These are phyloP conservation scores for Apeira syringaria DNA, from an alignment of 2,888 invertebrate genomes.

Conservation along the genomic window DNA sequence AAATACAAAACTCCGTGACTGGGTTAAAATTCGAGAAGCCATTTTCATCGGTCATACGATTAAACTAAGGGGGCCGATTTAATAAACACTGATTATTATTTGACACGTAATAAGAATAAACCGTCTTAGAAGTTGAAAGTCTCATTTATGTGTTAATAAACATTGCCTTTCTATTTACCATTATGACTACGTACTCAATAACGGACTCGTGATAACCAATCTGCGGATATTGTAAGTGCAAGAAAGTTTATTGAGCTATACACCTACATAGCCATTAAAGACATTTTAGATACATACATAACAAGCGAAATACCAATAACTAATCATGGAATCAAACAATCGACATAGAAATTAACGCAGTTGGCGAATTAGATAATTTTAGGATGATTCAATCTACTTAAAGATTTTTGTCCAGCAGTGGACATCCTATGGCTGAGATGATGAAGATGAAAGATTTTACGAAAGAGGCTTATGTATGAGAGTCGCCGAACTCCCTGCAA, in stretches of 20 bases:
- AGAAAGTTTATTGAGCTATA: conserved; percentile 33
- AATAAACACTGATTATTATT: conserved; percentile 48
- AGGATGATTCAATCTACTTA: too few species aligned
- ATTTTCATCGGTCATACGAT: conserved; percentile 13
- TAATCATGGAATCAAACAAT: too few species aligned
- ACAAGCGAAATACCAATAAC: too few species aligned
- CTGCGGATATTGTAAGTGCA: conserved; percentile 39
- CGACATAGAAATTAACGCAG: too few species aligned
- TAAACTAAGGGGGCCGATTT: conserved; percentile 26
- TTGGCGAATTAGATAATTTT: too few species aligned
- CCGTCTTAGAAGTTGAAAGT: conserved; percentile 35
- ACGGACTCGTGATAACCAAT: conserved; percentile 39
- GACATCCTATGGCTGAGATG: too few species aligned
- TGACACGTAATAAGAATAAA: conserved; percentile 39
- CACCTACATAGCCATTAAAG: neutral
- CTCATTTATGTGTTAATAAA: conserved; percentile 41
- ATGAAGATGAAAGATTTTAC: too few species aligned
- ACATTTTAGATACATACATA: too few species aligned
- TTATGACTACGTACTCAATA: conserved; percentile 36
- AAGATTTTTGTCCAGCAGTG: too few species aligned
- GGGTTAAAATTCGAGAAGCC: conserved; percentile 31
- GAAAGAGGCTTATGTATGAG: too few species aligned
- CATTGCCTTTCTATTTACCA: conserved; percentile 38
- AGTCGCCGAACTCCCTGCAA: too few species aligned
- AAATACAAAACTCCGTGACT: too few species aligned